Percentiles rank a stretch among this genome's conserved stretches.
phyloP scores from a whole-genome alignment of 2,888 invertebrate genomes.

The Eristalis pertinax region DNA sequence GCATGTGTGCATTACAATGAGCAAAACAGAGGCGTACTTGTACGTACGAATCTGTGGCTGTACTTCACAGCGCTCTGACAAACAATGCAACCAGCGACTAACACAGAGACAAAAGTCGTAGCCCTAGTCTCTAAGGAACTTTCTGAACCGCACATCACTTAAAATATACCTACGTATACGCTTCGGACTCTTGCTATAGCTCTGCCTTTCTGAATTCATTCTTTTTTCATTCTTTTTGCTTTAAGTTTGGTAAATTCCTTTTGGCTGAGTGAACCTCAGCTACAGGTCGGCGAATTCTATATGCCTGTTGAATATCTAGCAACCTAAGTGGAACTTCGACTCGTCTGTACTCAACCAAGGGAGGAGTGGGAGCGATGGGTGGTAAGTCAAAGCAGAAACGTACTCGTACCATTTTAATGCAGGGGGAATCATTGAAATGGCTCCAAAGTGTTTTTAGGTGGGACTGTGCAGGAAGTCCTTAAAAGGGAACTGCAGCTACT shows the following conservation, averaged over 20 bases:
- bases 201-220: constrained; percentile 43
- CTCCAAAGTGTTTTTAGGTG: constrained; percentile 66
- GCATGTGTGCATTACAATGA: neutral
- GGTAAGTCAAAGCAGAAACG: constrained; percentile 39
- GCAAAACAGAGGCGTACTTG: neutral
- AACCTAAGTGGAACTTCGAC: constrained; percentile 57
- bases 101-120: constrained; percentile 65
- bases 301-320: constrained; percentile 68
- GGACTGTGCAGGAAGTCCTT: constrained; percentile 47
- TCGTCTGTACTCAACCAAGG: constrained; percentile 54
- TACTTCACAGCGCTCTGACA: constrained; percentile 59
- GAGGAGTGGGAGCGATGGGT: constrained; percentile 2
- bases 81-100: constrained; percentile 47
- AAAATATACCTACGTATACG: constrained; percentile 28
- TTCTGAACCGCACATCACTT: constrained; percentile 46
- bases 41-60: neutral
- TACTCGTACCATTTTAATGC: constrained; percentile 64
- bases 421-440: constrained; percentile 69
- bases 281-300: constrained; percentile 59
- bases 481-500: constrained; percentile 48
- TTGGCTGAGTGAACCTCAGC: constrained; percentile 78
- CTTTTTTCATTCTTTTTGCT: constrained; percentile 34
- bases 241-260: constrained; percentile 75
- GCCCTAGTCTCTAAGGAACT: constrained; percentile 51
- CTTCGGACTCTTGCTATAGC: constrained; percentile 50